Evolutionary conservation across 2,113 vertebrate genomes (phyloP), one percentile per base, ranked within the genome.

Genomic region (Hystrix brachyura): DNA sequence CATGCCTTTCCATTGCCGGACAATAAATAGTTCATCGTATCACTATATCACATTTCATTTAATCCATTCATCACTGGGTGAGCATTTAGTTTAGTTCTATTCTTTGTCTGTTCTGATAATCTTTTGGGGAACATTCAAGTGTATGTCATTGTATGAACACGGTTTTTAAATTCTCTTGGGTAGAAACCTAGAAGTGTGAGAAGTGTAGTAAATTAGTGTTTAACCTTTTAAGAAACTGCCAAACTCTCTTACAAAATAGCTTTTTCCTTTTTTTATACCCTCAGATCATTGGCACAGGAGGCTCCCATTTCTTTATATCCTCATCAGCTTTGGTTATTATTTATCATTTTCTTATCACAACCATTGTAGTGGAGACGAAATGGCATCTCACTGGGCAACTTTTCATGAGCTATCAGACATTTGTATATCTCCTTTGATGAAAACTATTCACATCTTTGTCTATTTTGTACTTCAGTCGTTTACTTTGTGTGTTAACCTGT

Each of bases 241-340:
- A 86, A 18, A 76, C 5, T 64, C 13, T 69, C 89, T 89, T 62
- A 32, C 65, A 92, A 81, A 69, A 12, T 57, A 38, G 14, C 14
- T 86, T 7, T 71, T 90, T 1, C n/a, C 59, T 69, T 95, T 94
- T 74, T 55, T 85, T 91, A 79, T 85, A 25, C 67, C 43, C 71
- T 76, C 38, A 7, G 12, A 46, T 88, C 12, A 65, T 27, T 55
- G 62, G 88, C 3, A 72, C n/a, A 65, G 62, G 80, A 62, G 8
- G 19, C 13, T 94, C 23, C 9, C 48, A 0, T 82, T 92, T 81
- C 18, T 91, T 43, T 48, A 46, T 1, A 67, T 53, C 2, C 7
- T 91, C 67, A 95, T 29, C 4, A 55, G 25, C 13, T 46, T n/a
- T 87, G 83, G 7, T 3, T 46, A 46, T 59, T 25, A 60, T 55